Evolutionary conservation across 1,140 invertebrate species (phyloP).

Genomic region (Halyomorpha halys): DNA sequence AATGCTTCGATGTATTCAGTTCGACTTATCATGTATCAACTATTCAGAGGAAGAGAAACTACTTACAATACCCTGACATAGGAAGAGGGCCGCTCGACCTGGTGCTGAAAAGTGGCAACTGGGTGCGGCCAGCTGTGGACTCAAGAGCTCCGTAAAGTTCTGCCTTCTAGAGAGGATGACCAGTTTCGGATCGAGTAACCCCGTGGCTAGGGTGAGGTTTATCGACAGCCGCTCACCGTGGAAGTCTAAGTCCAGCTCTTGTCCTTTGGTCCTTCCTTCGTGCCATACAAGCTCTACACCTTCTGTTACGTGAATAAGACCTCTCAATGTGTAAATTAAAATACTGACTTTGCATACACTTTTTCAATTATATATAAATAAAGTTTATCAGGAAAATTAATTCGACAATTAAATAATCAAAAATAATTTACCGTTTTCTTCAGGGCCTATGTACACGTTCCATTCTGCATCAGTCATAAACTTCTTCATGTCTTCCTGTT

Average conservation of each 20-base stretch:
- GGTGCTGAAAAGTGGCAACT: slow-evolving; percentile 31
- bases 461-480: neutral
- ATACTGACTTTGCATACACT: neutral
- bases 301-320: neutral
- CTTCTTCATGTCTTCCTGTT: slow-evolving; percentile 3
- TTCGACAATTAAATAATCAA: neutral
- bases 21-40: too few species aligned
- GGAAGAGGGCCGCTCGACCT: slow-evolving; percentile 29
- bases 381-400: neutral
- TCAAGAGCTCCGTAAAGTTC: slow-evolving; percentile 23
- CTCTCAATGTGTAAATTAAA: too few species aligned
- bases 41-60: neutral
- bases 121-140: slow-evolving; percentile 19
- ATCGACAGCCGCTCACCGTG: neutral
- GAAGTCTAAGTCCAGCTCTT: neutral
- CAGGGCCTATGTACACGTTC: neutral
- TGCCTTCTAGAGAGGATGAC: slow-evolving; percentile 17
- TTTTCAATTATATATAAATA: too few species aligned
- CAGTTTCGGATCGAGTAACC: neutral
- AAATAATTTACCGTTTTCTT: slow-evolving; percentile 7
- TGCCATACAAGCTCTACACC: slow-evolving; percentile 1
- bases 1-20: too few species aligned
- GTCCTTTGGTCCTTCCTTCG: neutral
- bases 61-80: slow-evolving; percentile 33
- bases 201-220: neutral